Evolutionary conservation across 1,140 invertebrate genomes (phyloP), one percentile per base, ranked within the genome.

Genomic region (Drosophila rhopaloa): DNA sequence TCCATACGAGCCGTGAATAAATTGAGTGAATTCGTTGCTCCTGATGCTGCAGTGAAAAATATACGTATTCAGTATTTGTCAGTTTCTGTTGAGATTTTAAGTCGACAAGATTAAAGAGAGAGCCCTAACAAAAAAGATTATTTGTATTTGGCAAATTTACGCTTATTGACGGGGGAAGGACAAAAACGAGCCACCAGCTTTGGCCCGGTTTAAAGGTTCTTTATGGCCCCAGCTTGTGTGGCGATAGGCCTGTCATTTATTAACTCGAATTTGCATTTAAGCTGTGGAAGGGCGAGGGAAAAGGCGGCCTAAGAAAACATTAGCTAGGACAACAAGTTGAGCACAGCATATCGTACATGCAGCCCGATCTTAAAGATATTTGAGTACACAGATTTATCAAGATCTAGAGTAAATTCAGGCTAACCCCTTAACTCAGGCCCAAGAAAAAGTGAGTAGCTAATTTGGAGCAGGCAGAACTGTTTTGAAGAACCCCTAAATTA

Each of bases 111-210:
- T 83, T 89, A 80, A 50, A 55, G 53, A n/a, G 48, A 41, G 35
- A 66, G 51, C 63, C 53, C 61, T 11, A 73, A 44, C 43, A 68
- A 56, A 51, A 74, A 73, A 75, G 65, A 83, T 83, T 80, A 89
- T 83, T 83, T 89, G 84, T 66, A 71, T 80, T 89, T 88, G 79
- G 83, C 83, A 88, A 88, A 88, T 88, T 89, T 88, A 77, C 83
- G 84, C 83, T 89, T 89, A 83, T 88, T 88, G 83, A 50, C 50
- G 55, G 56, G 16, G 43, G 43, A 16, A 10, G 24, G 7, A 29
- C n/a, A 9, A 16, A 9, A 37, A 9, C 55, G 16, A 53, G 43
- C 41, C 71, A 73, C 47, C 65, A 53, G 59, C 53, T 61, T 79
- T 57, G 46, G 61, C 43, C 55, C 47, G 51, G 57, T 55, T 57